Evolutionary conservation across 1,140 invertebrate genomes (phyloP).

Genomic region (Brachionus rotundiformis): DNA sequence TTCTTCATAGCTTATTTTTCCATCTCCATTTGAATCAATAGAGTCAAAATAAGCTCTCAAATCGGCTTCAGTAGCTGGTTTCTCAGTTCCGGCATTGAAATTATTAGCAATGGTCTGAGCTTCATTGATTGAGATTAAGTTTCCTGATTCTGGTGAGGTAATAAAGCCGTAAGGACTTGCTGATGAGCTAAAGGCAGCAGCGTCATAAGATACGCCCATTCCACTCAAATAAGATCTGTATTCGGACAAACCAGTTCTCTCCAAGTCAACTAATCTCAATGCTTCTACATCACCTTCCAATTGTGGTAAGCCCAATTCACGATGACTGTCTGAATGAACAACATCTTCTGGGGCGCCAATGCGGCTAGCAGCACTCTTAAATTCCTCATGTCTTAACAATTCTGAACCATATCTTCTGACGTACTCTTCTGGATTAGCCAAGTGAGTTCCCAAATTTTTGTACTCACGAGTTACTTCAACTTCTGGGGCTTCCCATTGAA

Average conservation of each 20-base stretch:
- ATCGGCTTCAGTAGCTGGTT: constrained; percentile 19
- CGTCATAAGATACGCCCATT: not conserved
- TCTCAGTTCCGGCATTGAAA: constrained; percentile 20
- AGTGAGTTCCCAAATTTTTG: constrained; percentile 34
- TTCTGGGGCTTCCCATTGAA: constrained; percentile 50
- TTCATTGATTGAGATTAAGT: constrained; percentile 5
- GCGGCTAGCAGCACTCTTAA: not conserved
- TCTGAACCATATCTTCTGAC: constrained; percentile 8
- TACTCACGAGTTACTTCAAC: constrained; percentile 32
- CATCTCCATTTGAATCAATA: constrained; percentile 24
- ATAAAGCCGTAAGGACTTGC: not conserved
- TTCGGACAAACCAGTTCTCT: constrained; percentile 32
- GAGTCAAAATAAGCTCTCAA: constrained; percentile 44
- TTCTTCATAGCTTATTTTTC: not conserved
- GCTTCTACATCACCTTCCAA: constrained; percentile 47
- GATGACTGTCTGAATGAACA: constrained; percentile 12
- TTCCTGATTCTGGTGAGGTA: not conserved
- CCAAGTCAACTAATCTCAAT: constrained; percentile 37
- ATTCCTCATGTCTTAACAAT: constrained; percentile 35
- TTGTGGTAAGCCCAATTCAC: constrained; percentile 22
- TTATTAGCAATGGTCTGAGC: constrained; percentile 35
- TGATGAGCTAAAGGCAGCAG: not conserved
- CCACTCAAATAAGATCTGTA: constrained; percentile 40
- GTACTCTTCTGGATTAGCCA: constrained; percentile 39
- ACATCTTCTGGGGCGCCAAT: constrained; percentile 10